These are phyloP conservation scores for Trachythela sp. DNA, from an alignment of 64 coral and sea anemone species.

Conservation along the genomic window DNA sequence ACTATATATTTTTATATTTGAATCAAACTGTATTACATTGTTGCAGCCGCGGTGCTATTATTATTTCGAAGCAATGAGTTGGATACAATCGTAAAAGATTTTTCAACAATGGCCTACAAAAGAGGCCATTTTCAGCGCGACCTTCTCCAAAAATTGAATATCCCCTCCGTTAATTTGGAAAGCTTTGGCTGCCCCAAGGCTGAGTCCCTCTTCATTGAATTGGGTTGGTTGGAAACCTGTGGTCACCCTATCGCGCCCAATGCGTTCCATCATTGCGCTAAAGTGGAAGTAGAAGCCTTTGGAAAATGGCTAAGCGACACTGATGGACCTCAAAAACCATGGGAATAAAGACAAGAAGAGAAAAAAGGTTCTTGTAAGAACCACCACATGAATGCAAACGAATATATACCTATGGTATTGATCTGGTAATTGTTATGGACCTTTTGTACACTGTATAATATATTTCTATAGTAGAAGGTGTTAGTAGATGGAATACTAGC, in stretches of 20 bases:
- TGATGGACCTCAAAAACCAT: too few species aligned
- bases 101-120: neutral
- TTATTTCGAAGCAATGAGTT: too few species aligned
- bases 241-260: neutral
- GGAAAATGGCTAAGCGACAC: neutral
- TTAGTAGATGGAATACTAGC: too few species aligned
- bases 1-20: too few species aligned
- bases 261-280: neutral
- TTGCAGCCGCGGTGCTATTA: too few species aligned
- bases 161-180: neutral
- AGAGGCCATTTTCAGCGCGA: neutral
- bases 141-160: neutral
- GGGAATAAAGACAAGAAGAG: neutral
- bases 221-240: neutral
- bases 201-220: neutral
- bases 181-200: neutral
- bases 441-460: too few species aligned
- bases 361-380: neutral
- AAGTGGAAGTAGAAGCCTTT: constrained; percentile 6
- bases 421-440: too few species aligned
- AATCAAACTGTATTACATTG: too few species aligned
- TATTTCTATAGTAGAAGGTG: too few species aligned
- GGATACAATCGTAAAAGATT: too few species aligned
- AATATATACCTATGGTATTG: too few species aligned
- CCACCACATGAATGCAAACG: neutral